Evolutionary conservation across 2,797 vertebrate genomes (phyloP), one percentile per base, ranked within the genome.

Genomic region (Euphonia xanthogaster): DNA sequence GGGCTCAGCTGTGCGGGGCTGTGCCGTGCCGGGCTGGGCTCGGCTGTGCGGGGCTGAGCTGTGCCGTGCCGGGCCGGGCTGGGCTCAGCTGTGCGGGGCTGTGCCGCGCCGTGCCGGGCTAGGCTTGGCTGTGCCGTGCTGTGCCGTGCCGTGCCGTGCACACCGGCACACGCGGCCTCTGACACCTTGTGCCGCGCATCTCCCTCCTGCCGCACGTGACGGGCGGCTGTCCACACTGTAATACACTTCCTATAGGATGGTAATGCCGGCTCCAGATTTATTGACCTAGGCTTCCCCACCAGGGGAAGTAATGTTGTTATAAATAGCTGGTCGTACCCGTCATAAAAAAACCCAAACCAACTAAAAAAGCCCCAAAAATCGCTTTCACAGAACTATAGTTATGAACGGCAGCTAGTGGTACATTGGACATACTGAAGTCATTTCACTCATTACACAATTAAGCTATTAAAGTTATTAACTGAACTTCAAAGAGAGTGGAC

Each of bases 401-500:
- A 53, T 0, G n/a, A 75, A 78, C 40, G n/a, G 47, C 65, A 50
- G 54, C 35, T 51, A 33, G 30, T 9, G 4, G 42, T 8, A 10
- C 50, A 9, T 44, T 2, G 30, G 40, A 21, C 12, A 5, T 12
- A 25, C 18, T 30, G 8, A 37, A 70, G 44, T 20, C 44, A 27
- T 54, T 54, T 14, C 39, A 47, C 42, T 79, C 30, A 42, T 3
- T 3, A 21, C 2, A 35, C 24, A 75, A 63, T 73, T 79, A 75
- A 78, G 53, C 58, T 60, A 80, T 94, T 90, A 75, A 72, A 89
- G 77, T 95, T 67, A 93, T 94, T 93, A 91, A 17, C 53, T 6
- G 30, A 25, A 17, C 61, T 86, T 66, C 71, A 87, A 54, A 87
- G 80, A 50, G 37, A 60, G 14, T 1, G 1, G 8, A 8, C 20